Evolutionary conservation across 2,888 invertebrate genomes (phyloP).

Genomic region (Hoplodrina ambigua): DNA sequence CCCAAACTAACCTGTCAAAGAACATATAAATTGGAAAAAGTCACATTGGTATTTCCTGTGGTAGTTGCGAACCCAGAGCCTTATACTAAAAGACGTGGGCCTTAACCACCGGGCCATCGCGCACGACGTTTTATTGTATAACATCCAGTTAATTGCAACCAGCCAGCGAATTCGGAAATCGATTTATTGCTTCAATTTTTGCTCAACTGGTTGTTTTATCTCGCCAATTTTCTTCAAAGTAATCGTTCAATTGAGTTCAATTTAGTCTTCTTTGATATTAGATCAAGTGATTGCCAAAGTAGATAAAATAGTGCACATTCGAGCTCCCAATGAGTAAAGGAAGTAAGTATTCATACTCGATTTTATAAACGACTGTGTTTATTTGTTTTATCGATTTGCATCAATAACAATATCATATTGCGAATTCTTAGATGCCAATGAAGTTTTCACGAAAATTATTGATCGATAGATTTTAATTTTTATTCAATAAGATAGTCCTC

Average conservation of each 20-base stretch:
- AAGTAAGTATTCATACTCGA: conserved; percentile 11
- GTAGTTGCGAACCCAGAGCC: no score
- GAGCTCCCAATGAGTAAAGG: conserved; percentile 21
- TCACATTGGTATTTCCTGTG: no score
- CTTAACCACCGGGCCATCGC: no score
- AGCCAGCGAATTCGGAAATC: conserved; percentile 43
- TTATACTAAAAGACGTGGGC: no score
- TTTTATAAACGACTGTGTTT: not conserved
- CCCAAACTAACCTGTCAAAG: no score
- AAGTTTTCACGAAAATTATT: not conserved
- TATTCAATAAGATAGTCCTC: not conserved
- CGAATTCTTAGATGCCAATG: not conserved
- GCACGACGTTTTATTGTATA: not conserved
- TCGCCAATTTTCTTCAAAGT: conserved; percentile 53
- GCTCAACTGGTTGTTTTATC: conserved; percentile 47
- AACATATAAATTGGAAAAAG: no score
- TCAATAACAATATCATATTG: not conserved
- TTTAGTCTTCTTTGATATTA: conserved; percentile 48
- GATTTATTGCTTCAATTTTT: conserved; percentile 51
- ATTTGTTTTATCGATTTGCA: conserved; percentile 22
- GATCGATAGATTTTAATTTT: not conserved
- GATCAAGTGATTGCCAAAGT: conserved; percentile 48
- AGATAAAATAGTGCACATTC: conserved; percentile 47
- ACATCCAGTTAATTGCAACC: conserved; percentile 15
- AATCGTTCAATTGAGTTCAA: conserved; percentile 65